Evolutionary conservation across 2,888 invertebrate genomes (phyloP), one percentile per base, ranked within the genome.

Genomic region (Oligia fasciuncula): DNA sequence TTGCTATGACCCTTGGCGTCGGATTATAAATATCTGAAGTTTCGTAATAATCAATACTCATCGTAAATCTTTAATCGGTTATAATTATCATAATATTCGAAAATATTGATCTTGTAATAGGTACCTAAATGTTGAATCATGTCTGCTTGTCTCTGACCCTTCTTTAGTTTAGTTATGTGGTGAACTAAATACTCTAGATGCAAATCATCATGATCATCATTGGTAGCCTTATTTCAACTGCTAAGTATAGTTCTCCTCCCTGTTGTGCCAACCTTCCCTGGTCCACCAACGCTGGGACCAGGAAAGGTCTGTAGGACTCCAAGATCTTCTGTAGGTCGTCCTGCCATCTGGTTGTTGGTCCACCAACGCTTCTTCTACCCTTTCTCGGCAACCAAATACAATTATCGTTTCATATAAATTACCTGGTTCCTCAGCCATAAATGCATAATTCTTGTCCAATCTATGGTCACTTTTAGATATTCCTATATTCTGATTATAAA

Each of bases 11-110:
- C 81, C 84, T 79, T 79, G 81, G 66, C 57, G 69, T n/a, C 11
- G 79, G 86, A 77, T 84, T 84, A 88, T 81, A 29, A 29, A 29
- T 29, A 80, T 81, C 81, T 63, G 65, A 84, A 88, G 63, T 46
- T 72, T 76, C 11, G 54, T 66, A 46, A 65, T 74, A 83, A 71
- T 79, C 60, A 70, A 81, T 81, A 84, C 65, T 80, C 35, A 71
- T 78, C 74, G 75, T 84, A 86, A 88, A 88, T 84, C 60, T 74
- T 46, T 73, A 71, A 80, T 81, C 73, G 68, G 17, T 66, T 65
- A 72, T 71, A 79, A 87, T 77, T 79, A 81, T 78, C 62, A 80
- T 84, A 78, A 78, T 75, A 72, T 82, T 81, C 74, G n/a, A 79
- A 77, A 79, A 77, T 87, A 80, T 82, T 84, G 54, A 73, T 76